Percentiles rank a stretch among this genome's conserved stretches.
Evolutionary conservation across 1,140 invertebrate species (phyloP).

Genomic region (Heliconius nattereri): DNA sequence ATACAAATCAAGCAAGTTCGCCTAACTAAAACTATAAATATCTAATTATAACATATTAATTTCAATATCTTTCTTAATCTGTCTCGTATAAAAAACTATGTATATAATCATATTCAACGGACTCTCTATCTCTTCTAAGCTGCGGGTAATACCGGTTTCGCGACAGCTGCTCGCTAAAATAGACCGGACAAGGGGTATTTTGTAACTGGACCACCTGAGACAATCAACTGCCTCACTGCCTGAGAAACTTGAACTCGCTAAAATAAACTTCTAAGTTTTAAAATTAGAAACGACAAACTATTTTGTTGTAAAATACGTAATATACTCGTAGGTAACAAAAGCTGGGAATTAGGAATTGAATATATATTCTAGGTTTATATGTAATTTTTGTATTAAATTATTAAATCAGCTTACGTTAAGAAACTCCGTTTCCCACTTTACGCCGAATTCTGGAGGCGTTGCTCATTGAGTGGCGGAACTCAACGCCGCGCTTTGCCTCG

Average conservation of each 20-base stretch:
- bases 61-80: background rate
- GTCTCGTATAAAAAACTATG: background rate
- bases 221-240: slow-evolving; percentile 26
- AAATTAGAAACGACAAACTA: slow-evolving; percentile 37
- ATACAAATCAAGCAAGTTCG: too few species aligned
- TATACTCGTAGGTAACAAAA: background rate
- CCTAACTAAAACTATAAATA: too few species aligned
- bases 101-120: background rate
- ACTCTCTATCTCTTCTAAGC: background rate
- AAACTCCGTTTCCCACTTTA: too few species aligned
- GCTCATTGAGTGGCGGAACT: too few species aligned
- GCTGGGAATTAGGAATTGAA: slow-evolving; percentile 11
- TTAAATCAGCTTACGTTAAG: too few species aligned
- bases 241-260: slow-evolving; percentile 24
- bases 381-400: too few species aligned
- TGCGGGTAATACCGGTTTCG: slow-evolving; percentile 42
- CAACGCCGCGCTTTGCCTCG: too few species aligned
- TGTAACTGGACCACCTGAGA: slow-evolving; percentile 59
- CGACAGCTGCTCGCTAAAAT: slow-evolving; percentile 49
- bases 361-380: too few species aligned
- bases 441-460: too few species aligned
- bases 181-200: slow-evolving; percentile 48
- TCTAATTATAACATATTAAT: too few species aligned
- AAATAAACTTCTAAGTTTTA: slow-evolving; percentile 22
- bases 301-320: background rate